Conservation (phyloP, 2,888 invertebrate species). For the Scaptomyza flava region DNA sequence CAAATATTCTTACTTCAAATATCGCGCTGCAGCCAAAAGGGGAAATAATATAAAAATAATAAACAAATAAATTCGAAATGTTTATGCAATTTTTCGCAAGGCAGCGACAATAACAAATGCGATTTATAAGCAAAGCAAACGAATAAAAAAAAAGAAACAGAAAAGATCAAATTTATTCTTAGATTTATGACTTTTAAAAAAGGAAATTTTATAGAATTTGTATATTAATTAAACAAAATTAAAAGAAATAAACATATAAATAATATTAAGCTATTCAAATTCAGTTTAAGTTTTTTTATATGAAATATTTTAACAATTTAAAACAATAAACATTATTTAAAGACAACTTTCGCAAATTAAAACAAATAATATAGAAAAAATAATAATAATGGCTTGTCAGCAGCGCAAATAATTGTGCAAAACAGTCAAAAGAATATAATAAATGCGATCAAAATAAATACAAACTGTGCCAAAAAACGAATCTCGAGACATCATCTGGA, state of each 20-base stretch:
- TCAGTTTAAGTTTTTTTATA: too few species aligned
- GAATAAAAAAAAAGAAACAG: background rate
- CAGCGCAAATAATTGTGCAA: background rate
- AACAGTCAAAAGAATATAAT: background rate
- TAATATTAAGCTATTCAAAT: too few species aligned
- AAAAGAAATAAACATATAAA: too few species aligned
- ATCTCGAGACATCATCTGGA: conserved; percentile 31
- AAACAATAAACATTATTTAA: too few species aligned
- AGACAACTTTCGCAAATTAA: too few species aligned
- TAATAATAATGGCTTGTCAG: background rate
- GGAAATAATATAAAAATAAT: conserved; percentile 30
- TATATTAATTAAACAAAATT: too few species aligned
- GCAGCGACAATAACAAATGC: conserved; percentile 41
- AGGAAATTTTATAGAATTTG: too few species aligned
- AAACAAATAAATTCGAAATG: conserved; percentile 60
- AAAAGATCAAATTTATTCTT: conserved; percentile 10
- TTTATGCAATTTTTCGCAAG: conserved; percentile 50
- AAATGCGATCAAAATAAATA: conserved; percentile 57
- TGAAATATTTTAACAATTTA: too few species aligned
- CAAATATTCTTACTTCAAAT: conserved; percentile 39
- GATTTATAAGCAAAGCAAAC: conserved; percentile 27
- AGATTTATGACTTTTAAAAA: conserved; percentile 7
- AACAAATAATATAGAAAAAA: too few species aligned
- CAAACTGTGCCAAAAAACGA: conserved; percentile 63
- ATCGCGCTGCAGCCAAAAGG: conserved; percentile 21